These are phyloP conservation scores for Siniperca obscura DNA, from an alignment of 2,797 vertebrate species.

Conservation along the genomic window DNA sequence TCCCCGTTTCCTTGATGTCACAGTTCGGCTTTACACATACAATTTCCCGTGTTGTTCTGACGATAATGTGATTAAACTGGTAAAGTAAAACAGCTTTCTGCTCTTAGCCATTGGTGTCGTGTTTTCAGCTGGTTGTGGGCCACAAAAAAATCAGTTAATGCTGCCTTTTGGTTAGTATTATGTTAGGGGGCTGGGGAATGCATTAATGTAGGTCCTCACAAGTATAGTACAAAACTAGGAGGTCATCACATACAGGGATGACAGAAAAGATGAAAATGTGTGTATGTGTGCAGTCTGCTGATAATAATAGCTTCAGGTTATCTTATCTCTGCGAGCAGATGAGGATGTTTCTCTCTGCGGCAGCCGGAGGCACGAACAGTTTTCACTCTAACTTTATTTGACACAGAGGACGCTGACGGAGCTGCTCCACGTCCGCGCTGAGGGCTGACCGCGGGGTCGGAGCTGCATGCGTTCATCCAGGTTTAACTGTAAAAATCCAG, in stretches of 20 bases:
- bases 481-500: background rate
- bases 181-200: background rate
- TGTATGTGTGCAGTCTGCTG: conserved; percentile 7
- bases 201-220: background rate
- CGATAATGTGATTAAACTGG: background rate
- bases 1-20: conserved; percentile 48
- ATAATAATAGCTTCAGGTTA: background rate
- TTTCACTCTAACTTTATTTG: conserved; percentile 9
- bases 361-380: background rate
- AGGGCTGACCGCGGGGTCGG: background rate
- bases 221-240: background rate
- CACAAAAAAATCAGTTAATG: background rate
- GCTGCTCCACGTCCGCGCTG: background rate
- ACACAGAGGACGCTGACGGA: background rate
- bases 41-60: background rate
- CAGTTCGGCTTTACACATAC: conserved; percentile 2
- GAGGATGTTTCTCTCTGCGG: background rate
- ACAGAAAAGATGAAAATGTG: background rate
- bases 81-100: background rate
- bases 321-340: conserved; percentile 35
- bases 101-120: background rate
- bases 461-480: background rate
- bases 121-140: background rate
- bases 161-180: background rate
- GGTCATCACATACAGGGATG: background rate